Conservation (phyloP, 2,888 invertebrate species). For the Stenoptilia bipunctidactyla region DNA sequence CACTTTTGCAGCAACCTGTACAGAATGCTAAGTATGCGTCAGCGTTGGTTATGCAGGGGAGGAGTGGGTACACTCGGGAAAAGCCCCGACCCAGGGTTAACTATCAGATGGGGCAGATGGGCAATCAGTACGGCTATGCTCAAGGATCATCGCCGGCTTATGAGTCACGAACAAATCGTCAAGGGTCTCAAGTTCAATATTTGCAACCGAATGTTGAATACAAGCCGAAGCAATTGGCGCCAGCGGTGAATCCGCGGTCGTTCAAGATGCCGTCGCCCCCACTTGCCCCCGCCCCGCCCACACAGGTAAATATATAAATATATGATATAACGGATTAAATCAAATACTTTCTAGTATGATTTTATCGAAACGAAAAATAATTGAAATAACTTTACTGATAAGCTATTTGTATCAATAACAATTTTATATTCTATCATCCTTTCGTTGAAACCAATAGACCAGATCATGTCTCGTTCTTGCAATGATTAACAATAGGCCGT, state of each 20-base stretch:
- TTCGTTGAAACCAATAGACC: no score
- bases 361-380: no score
- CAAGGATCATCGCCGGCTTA: constrained; percentile 13
- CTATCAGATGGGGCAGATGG: constrained; percentile 31
- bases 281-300: constrained; percentile 31
- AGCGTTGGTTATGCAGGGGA: constrained; percentile 42
- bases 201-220: constrained; percentile 40
- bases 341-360: no score
- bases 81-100: constrained; percentile 37
- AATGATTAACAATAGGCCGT: no score
- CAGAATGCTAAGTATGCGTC: constrained; percentile 48
- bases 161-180: constrained; percentile 19
- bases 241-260: constrained; percentile 27
- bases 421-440: no score
- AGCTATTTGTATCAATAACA: no score
- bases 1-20: constrained; percentile 52
- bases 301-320: constrained; percentile 37
- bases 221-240: constrained; percentile 33
- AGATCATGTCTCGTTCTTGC: no score
- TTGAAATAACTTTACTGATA: no score
- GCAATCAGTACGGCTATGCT: not conserved
- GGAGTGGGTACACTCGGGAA: constrained; percentile 43
- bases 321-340: no score
- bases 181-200: constrained; percentile 42
- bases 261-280: constrained; percentile 66